Evolutionary conservation across 2,113 vertebrate species (phyloP), one percentile per base, ranked within the genome.

Genomic region (Alligator mississippiensis): DNA sequence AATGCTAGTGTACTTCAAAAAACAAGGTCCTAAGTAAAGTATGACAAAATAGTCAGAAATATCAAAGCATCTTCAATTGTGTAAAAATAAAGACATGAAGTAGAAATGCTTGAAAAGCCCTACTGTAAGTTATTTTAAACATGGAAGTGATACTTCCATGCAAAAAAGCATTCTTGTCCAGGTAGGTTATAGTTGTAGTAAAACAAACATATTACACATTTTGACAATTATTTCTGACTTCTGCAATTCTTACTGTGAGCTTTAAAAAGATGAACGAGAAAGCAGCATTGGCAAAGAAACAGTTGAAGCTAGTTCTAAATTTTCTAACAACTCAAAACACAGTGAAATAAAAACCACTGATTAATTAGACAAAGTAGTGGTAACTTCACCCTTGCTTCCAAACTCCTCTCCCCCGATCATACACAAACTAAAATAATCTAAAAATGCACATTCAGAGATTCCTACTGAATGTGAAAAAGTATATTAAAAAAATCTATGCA

Each of bases 381-480:
- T 0, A 0, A 60, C 21, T 7, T 63, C 80, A 57, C 6, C 47
- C 47, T 47, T 47, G 47, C 47, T 47, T 47, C 47, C 47, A 47
- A 47, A 47, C 47, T 47, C 47, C 47, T 47, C 47, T 47, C 47
- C 47, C 47, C 47, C 9, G 9, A 47, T 47, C 47, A 47, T 47
- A 47, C 24, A 47, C 24, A 75, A 38, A 1, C 12, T 9, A 10
- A 0, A 11, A 11, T 66, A 34, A 16, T 2, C 1, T 21, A 12
- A 62, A 70, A 34, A 1, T 7, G 30, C n/a, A 10, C 38, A n/a
- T 62, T 55, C 12, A 58, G 30, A 47, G 47, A 47, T 47, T 47
- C 9, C 55, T 70, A 25, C 15, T 13, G 6, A 25, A 68, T 38
- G 24, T 25, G 2, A 1, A 38, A 19, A 19, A 86, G 47, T 47